Percentiles rank a stretch among this genome's conserved stretches.
These are phyloP conservation scores for Ephestia elutella DNA, from an alignment of 1,140 invertebrate species.

Conservation along the genomic window DNA sequence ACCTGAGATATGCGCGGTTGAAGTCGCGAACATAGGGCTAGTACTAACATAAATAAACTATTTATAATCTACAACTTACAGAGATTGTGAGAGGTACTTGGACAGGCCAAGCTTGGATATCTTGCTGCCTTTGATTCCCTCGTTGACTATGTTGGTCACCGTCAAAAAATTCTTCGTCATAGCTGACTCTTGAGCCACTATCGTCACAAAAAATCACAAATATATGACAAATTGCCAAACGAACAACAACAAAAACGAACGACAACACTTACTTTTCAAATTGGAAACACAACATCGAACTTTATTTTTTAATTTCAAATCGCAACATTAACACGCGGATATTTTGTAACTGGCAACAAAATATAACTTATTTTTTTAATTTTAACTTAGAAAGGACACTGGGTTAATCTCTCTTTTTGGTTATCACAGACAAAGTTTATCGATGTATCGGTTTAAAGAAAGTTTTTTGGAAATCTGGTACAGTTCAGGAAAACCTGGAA, in stretches of 20 bases:
- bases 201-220: conserved; percentile 32
- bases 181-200: conserved; percentile 64
- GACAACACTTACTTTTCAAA: conserved; percentile 53
- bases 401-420: conserved; percentile 34
- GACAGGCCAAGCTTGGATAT: conserved; percentile 81
- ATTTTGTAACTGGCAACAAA: conserved; percentile 21
- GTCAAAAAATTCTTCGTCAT: conserved; percentile 74
- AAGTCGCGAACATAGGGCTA: too few species aligned
- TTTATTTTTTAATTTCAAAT: conserved; percentile 24
- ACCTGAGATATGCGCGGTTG: too few species aligned
- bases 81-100: conserved; percentile 81
- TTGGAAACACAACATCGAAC: conserved; percentile 50
- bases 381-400: conserved; percentile 25
- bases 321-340: conserved; percentile 58
- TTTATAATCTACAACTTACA: conserved; percentile 75
- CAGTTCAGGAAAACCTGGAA: neutral
- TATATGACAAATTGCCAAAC: conserved; percentile 20
- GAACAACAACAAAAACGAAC: conserved; percentile 11
- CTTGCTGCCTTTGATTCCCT: conserved; percentile 82
- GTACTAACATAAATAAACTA: too few species aligned
- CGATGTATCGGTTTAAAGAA: conserved; percentile 29
- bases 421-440: conserved; percentile 56
- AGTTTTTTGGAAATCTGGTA: neutral
- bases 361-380: conserved; percentile 26
- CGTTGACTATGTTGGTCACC: conserved; percentile 78